Evolutionary conservation across 2,797 vertebrate species (phyloP).

Genomic region (Pseudocheirus occidentalis): DNA sequence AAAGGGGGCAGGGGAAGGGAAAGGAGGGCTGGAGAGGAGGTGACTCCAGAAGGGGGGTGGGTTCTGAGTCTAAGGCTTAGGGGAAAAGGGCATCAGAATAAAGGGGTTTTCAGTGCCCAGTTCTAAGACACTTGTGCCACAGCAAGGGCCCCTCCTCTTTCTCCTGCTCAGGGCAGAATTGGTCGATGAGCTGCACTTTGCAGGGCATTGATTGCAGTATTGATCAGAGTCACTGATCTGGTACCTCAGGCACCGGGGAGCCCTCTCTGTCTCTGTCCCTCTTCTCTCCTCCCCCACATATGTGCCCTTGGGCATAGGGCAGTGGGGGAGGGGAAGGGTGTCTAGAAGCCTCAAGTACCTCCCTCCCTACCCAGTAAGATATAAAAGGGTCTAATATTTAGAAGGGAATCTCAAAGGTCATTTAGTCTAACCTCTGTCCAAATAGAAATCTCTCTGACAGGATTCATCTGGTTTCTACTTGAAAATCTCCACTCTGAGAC

Average conservation of each 20-base stretch:
- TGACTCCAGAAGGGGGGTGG: accelerated
- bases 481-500: neutral
- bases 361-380: neutral
- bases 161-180: neutral
- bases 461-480: neutral
- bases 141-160: neutral
- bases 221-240: constrained; percentile 1
- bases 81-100: neutral
- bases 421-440: neutral
- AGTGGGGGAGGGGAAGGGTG: neutral
- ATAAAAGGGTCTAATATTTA: neutral
- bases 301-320: neutral
- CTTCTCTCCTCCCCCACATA: neutral
- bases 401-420: neutral
- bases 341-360: neutral
- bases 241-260: neutral
- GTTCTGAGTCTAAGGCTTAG: neutral
- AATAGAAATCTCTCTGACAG: neutral
- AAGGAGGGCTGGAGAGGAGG: neutral
- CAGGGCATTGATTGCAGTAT: neutral
- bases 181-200: neutral
- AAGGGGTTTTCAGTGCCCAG: neutral
- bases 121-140: neutral
- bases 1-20: neutral
- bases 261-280: neutral